These are phyloP conservation scores for Axis porcinus DNA, from an alignment of 2,113 vertebrate genomes.

Conservation along the genomic window DNA sequence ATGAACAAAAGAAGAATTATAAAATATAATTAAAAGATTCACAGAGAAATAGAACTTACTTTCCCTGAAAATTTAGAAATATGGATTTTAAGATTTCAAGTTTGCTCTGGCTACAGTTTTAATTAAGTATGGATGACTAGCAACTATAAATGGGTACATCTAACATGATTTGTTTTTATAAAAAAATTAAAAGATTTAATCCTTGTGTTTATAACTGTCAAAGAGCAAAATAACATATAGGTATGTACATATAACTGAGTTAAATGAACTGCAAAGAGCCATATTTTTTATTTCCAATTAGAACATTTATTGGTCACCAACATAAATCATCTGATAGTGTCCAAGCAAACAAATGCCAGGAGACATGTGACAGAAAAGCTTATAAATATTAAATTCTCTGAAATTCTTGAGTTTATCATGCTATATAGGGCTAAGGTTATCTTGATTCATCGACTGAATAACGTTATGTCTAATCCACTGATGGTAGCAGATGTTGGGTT, in stretches of 20 bases:
- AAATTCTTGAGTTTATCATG: not conserved
- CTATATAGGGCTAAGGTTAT: not conserved
- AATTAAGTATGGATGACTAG: not conserved
- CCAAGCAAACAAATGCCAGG: not conserved
- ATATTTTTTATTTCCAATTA: not conserved
- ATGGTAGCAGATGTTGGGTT: too few species aligned
- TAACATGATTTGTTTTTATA: not conserved
- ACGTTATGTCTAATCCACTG: not conserved
- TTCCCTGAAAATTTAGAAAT: not conserved
- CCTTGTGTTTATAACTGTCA: not conserved
- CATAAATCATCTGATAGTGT: not conserved
- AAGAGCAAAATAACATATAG: not conserved
- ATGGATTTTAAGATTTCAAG: not conserved
- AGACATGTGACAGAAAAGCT: not conserved
- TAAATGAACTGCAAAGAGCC: not conserved
- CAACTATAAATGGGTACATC: not conserved
- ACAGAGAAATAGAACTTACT: not conserved
- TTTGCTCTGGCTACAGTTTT: not conserved
- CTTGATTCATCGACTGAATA: not conserved
- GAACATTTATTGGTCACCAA: conserved; percentile 1
- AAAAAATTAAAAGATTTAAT: not conserved
- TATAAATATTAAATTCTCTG: not conserved
- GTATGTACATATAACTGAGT: not conserved
- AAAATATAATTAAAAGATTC: not conserved
- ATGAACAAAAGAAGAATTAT: not conserved